Conservation (phyloP, 2,113 vertebrate genomes). For the Neogobius melanostomus region DNA sequence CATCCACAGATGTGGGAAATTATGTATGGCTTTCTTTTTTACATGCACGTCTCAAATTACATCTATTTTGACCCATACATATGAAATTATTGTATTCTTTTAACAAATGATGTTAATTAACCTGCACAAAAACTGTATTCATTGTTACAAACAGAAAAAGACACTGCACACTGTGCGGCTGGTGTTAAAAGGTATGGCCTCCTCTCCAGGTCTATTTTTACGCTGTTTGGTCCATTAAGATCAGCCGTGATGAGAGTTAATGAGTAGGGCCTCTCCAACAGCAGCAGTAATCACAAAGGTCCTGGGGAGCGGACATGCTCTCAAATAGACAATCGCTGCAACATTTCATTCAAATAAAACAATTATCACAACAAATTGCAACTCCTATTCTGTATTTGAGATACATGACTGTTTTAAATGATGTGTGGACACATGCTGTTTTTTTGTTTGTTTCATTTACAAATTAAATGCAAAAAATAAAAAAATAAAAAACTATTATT, state of each 20-base stretch:
- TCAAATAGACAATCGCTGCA: constrained; percentile 1
- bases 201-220: constrained; percentile 73
- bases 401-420: too few relatives aligned
- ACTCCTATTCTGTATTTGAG: too few relatives aligned
- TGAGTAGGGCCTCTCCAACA: constrained; percentile 66
- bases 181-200: constrained; percentile 61
- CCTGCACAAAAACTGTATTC: not conserved
- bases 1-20: too few relatives aligned
- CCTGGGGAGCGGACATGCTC: constrained; percentile 23
- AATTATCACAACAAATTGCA: not conserved
- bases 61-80: too few relatives aligned
- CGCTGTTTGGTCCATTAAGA: constrained; percentile 73
- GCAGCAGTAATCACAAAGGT: constrained; percentile 63
- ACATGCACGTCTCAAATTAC: too few relatives aligned
- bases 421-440: too few relatives aligned
- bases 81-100: too few relatives aligned
- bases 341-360: not conserved
- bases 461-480: too few relatives aligned
- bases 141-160: not conserved
- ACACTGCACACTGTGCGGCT: constrained; percentile 22
- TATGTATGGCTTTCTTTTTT: too few relatives aligned
- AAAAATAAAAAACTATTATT: too few relatives aligned
- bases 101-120: too few relatives aligned
- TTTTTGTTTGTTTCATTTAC: too few relatives aligned
- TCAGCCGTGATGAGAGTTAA: constrained; percentile 75